Evolutionary conservation across 2,888 invertebrate species (phyloP).

Genomic region (Anticlea derivata): DNA sequence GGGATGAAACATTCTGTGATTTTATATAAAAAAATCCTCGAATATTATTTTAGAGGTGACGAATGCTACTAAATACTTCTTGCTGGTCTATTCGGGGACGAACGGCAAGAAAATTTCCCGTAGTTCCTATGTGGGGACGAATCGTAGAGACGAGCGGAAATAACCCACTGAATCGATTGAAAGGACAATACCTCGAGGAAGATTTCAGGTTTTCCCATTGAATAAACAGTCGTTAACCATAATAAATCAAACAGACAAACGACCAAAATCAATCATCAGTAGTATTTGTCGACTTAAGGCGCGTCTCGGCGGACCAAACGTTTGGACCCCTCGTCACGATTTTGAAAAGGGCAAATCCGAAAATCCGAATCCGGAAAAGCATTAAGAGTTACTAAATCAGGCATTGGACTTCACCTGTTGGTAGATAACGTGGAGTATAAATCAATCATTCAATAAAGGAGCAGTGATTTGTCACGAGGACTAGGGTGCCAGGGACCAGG

Average conservation of each 20-base stretch:
- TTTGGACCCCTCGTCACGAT: constrained; percentile 59
- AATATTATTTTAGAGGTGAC: too few species aligned
- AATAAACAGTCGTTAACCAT: constrained; percentile 40
- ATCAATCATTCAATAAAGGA: constrained; percentile 79
- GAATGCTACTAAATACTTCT: too few species aligned
- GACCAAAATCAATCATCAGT: constrained; percentile 62
- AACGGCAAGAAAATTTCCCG: too few species aligned
- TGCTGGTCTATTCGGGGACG: too few species aligned
- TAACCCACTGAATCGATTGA: constrained; percentile 5
- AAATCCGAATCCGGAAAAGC: constrained; percentile 23
- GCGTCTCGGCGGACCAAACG: constrained; percentile 56
- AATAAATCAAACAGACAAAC: constrained; percentile 49
- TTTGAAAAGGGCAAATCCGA: constrained; percentile 72
- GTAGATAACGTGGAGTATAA: constrained; percentile 57
- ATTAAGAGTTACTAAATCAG: constrained; percentile 71
- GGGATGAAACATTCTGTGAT: too few species aligned
- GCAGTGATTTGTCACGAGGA: constrained; percentile 68
- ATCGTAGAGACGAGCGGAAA: too few species aligned
- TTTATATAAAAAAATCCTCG: too few species aligned
- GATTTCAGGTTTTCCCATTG: constrained; percentile 9
- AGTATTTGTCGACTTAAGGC: constrained; percentile 44
- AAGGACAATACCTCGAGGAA: not conserved
- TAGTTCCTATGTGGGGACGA: too few species aligned
- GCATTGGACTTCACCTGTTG: constrained; percentile 71
- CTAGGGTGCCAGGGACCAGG: constrained; percentile 26